Evolutionary conservation across 2,888 invertebrate species (phyloP), one percentile per base, ranked within the genome.

Genomic region (Acronicta alni): DNA sequence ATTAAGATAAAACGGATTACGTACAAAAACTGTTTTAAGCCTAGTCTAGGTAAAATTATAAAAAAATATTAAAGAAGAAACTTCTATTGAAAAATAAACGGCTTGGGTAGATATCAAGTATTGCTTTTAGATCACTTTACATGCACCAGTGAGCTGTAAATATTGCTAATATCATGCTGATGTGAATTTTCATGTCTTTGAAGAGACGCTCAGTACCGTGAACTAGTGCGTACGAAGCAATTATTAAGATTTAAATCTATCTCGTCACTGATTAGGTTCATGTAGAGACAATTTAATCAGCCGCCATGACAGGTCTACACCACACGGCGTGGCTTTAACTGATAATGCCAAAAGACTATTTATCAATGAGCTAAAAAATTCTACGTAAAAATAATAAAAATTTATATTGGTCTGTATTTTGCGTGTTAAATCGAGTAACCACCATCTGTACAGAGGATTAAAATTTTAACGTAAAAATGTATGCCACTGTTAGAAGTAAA

Each of bases 121-220:
- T 45, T 63, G 53, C 42, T 53, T 57, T 8, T 17, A 54, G 18
- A 55, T 53, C 17, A 23, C 38, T 51, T 57, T 39, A 47, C 52
- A 52, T 45, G 16, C 51, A 46, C 15, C 53, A 71, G 35, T 57
- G 71, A 71, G 26, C 66, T 39, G 46, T 37, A 38, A 45, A 71
- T 44, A 48, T 62, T 44, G 30, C 45, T 62, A 47, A 54, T 51
- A 49, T 48, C 52, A 56, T 46, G 16, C 10, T 51, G 38, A 57
- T 57, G 47, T 65, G 39, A 56, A 38, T 52, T 52, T 48, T 26
- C 2, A 10, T 48, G n/a, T 38, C 17, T 61, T 61, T 57, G 35
- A 64, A 35, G 41, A 49, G 43, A 54, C 9, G 8, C 23, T 17
- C n/a, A 17, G 8, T 16, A n/a, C 37, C 20, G 49, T 56, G 42